Evolutionary conservation across 2,888 invertebrate genomes (phyloP).

Genomic region (Apotomis betuletana): DNA sequence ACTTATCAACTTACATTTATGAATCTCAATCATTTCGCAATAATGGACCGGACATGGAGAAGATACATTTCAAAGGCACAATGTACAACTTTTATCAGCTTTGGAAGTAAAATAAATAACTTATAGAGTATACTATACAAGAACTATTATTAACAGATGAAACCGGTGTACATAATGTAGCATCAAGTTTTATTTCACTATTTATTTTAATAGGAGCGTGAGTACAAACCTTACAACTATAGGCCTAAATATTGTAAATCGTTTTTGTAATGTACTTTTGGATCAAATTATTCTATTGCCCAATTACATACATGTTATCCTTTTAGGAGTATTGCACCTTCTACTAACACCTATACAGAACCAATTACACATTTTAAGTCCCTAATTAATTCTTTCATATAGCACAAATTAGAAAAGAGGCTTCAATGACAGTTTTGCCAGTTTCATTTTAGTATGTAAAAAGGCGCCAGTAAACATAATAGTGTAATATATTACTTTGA

Average conservation of each 20-base stretch:
- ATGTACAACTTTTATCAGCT: constrained; percentile 55
- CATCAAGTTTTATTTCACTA: constrained; percentile 7
- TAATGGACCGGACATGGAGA: constrained; percentile 70
- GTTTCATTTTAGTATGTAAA: neutral
- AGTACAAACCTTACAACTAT: constrained; percentile 20
- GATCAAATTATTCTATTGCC: constrained; percentile 5
- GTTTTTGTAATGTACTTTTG: constrained; percentile 7
- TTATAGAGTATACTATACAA: constrained; percentile 21
- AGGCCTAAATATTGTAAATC: constrained; percentile 22
- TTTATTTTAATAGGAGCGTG: constrained; percentile 11
- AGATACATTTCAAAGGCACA: constrained; percentile 71
- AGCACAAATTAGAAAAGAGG: constrained; percentile 10
- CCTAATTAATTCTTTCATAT: constrained; percentile 15
- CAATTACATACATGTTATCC: constrained; percentile 13
- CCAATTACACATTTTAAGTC: constrained; percentile 12
- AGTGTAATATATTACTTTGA: neutral
- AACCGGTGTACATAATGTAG: constrained; percentile 23
- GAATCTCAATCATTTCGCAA: constrained; percentile 53
- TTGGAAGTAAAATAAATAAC: constrained; percentile 49
- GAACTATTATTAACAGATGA: constrained; percentile 3
- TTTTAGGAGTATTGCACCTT: constrained; percentile 35
- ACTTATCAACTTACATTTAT: constrained; percentile 48
- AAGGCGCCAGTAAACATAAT: constrained; percentile 3
- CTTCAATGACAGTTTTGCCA: neutral
- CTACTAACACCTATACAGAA: constrained; percentile 2